Base-by-base conservation (phyloP, 2,888 invertebrate genomes). In the Dastarcus helophoroides region DNA sequence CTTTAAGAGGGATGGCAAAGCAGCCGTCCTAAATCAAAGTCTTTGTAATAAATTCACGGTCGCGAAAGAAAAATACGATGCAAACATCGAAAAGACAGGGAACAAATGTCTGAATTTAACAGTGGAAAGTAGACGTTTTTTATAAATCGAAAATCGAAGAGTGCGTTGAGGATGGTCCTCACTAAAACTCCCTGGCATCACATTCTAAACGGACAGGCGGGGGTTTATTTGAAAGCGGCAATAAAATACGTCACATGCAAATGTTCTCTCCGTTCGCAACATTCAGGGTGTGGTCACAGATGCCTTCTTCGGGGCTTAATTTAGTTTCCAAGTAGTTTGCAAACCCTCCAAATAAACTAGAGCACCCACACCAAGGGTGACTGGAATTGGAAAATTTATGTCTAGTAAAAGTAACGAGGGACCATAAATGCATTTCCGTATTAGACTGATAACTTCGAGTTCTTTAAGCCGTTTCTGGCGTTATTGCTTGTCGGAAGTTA, bases 221-320 rank as follows among this genome's bases (percentile, higher is more conserved):
- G 48, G 47, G 48, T 50, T 50, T 51, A 50, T 51, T 50, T 48
- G 46, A 51, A 56, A 55, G 53, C 50, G 50, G 60, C 58, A 61
- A 61, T 62, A 62, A 61, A 62, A 60, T 58, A 61, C 61, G 62
- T 62, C 62, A 62, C 61, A 58, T 60, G 61, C 62, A 62, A 62
- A 60, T 61, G 60, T 55, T 55, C 51, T 45, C 46, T 47, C 45
- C 42, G 46, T 48, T 51, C 49, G 50, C 53, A 54, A 54, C 55
- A 56, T 56, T 53, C 56, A 55, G 59, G 58, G 59, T 60, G 59
- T 60, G 59, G 60, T 60, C 60, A 60, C 61, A 60, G 59, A 61
- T 58, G 61, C 60, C 60, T 59, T 56, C 58, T 56, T 53, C 56
- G 50, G 50, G 57, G 56, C 58, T 60, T 60, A 60, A 60, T 60